These are phyloP conservation scores for Perca flavescens DNA, from an alignment of 2,113 vertebrate species.

Conservation along the genomic window DNA sequence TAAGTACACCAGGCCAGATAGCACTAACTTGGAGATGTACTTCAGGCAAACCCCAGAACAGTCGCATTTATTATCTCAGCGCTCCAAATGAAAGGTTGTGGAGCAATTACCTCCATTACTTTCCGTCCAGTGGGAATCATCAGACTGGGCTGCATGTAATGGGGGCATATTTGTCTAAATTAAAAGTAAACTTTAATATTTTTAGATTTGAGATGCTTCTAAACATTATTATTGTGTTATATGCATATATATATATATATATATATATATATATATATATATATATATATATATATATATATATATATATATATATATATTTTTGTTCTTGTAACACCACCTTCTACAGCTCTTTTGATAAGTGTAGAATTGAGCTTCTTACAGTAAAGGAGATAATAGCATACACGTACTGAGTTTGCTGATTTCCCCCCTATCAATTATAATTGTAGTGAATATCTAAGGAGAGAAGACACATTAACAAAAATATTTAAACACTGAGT, in stretches of 20 bases:
- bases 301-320: background rate
- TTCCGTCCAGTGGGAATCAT: constrained; percentile 17
- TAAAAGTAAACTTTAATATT: constrained; percentile 2
- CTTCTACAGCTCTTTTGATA: background rate
- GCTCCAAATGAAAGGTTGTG: background rate
- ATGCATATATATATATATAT: background rate
- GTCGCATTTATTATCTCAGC: constrained; percentile 13
- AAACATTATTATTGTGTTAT: background rate
- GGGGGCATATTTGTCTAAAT: constrained; percentile 3
- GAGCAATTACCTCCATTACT: constrained; percentile 14
- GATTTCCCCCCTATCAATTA: background rate
- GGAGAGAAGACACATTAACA: background rate
- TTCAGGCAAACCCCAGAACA: constrained; percentile 14
- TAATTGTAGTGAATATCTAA: background rate
- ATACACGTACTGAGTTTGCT: too few relatives aligned
- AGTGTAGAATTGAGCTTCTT: background rate
- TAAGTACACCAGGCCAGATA: constrained; percentile 14
- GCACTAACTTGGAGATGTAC: constrained; percentile 8
- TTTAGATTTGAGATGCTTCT: background rate
- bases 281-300: background rate
- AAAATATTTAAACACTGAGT: background rate
- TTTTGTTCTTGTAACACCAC: background rate
- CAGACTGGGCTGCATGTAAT: background rate
- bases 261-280: background rate
- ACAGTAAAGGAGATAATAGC: too few relatives aligned